phyloP scores from a whole-genome alignment of 2,797 vertebrate genomes.

The Gila robusta region DNA sequence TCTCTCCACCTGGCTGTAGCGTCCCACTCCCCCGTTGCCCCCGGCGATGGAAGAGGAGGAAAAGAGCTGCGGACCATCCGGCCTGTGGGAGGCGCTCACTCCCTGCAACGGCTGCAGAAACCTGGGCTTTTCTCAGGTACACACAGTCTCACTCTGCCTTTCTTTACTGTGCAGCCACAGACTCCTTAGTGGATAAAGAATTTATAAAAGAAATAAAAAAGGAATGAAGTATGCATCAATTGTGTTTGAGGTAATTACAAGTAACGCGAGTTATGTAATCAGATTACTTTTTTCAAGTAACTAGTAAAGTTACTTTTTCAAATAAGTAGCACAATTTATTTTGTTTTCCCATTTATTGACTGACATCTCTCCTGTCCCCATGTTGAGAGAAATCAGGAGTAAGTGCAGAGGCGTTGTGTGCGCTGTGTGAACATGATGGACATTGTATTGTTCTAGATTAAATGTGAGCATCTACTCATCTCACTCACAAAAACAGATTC shows the following conservation, averaged over 20 bases:
- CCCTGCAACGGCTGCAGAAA: conserved; percentile 96
- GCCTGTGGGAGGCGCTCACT: conserved; percentile 94
- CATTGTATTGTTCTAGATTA: not conserved
- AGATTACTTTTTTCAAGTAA: not conserved
- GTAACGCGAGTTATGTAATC: not conserved
- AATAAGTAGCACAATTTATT: not conserved
- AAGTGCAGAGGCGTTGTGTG: not conserved
- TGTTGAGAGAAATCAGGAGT: not conserved
- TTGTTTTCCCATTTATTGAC: not conserved
- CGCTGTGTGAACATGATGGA: not conserved
- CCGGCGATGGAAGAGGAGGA: conserved; percentile 87
- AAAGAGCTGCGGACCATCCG: conserved; percentile 89
- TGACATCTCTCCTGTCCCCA: not conserved
- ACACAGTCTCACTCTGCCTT: not conserved
- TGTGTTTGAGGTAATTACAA: not conserved
- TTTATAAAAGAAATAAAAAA: not conserved
- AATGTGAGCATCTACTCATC: not conserved
- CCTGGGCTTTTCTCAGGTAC: conserved; percentile 92
- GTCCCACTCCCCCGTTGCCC: conserved; percentile 82
- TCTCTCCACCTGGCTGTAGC: conserved; percentile 73
- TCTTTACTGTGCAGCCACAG: not conserved
- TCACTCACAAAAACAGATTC: not conserved
- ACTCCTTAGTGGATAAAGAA: not conserved
- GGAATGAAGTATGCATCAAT: not conserved
- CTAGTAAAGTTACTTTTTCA: not conserved